Evolutionary conservation across 2,888 invertebrate species (phyloP), one percentile per base, ranked within the genome.

Genomic region (Parnassius apollo): DNA sequence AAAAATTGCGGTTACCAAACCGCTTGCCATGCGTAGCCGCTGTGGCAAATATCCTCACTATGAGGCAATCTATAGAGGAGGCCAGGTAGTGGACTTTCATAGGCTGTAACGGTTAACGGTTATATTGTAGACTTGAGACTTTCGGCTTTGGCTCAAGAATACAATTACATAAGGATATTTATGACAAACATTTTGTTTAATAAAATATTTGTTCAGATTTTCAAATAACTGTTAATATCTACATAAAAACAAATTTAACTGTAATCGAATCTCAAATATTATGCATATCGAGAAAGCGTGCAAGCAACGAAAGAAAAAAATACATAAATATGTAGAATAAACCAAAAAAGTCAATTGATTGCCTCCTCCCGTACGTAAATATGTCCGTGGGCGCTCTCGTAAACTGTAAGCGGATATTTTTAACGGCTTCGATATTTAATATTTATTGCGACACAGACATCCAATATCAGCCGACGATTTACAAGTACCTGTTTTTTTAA

Each of bases 371-470:
- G 80, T 82, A 79, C 90, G 91, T 91, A 91, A 91, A 91, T 76
- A 88, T 90, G 91, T 89, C 89, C 75, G 75, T 76, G 71, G 65
- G 68, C 84, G 90, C 82, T 83, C 91, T 91, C 91, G 82, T 91
- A 91, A 91, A 91, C 75, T 90, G 91, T 91, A 91, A 91, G 85
- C 70, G 83, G 91, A 91, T 91, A 91, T 89, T 90, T 86, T 90
- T 89, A 90, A 88, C 85, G 79, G 82, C 86, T 77, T 84, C 88
- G 89, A 91, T 91, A 91, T 91, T 91, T 88, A 90, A 91, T 91
- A 91, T 91, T 91, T 91, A 91, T 91, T 83, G 84, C 81, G 86
- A 85, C 83, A 84, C 85, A 76, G 86, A 88, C 90, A 90, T 88
- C 86, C 88, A 88, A 90, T 90, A 90, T 90, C 86, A 88, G 78